Evolutionary conservation across 2,888 invertebrate genomes (phyloP), one percentile per base, ranked within the genome.

Genomic region (Athripsodes cinereus): DNA sequence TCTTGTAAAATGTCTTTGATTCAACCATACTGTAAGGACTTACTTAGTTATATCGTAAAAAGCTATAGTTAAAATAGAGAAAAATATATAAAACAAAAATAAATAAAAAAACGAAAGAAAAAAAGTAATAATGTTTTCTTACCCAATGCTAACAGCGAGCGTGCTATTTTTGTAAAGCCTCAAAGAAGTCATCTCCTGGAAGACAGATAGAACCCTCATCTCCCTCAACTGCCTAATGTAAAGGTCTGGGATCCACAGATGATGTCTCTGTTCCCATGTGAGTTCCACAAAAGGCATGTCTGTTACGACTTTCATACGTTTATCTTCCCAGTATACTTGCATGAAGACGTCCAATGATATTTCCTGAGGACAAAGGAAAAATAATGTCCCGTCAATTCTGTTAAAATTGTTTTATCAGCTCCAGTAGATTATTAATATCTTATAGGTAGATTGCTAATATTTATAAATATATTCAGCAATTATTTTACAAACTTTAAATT

Each of bases 71-170:
- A 26, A 26, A 26, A n/a, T n/a, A 26, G 26, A 26, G 10, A 26
- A 26, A 26, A 26, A 26, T 26, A 26, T 10, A 6, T 26, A 6
- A 10, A 10, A 26, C 3, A 26, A 26, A 26, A 6, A 10, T 26
- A 26, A 26, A 26, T 26, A 3, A 10, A 26, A 26, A 26, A 26
- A 26, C 3, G 26, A 26, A 3, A n/a, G n/a, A 3, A 26, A 26
- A 26, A 6, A 26, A 26, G 3, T 3, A 26, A 26, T 26, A 26
- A 26, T 3, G 10, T 10, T 6, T 26, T 26, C 78, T 75, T 74
- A 83, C 83, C 83, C 83, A 70, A 83, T 82, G 77, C 81, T 82
- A 72, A 83, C 79, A 70, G 81, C 79, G 70, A 84, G 77, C 69
- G 83, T 83, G 72, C 80, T 79, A 71, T 84, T 83, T 64, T 75